Evolutionary conservation across 2,888 invertebrate species (phyloP), one percentile per base, ranked within the genome.

Genomic region (Coenonympha glycerion): DNA sequence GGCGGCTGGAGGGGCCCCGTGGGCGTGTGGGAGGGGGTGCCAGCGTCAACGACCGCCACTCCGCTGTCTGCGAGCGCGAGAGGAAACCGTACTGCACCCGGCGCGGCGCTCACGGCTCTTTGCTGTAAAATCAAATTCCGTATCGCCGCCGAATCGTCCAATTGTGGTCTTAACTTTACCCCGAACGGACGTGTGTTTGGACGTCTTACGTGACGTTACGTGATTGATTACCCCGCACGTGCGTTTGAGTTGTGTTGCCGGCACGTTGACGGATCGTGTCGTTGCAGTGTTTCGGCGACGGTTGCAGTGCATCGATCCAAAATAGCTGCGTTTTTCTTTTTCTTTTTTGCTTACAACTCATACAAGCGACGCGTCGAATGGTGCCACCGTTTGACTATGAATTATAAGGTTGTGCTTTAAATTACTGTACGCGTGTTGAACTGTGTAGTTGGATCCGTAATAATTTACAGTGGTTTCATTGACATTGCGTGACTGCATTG

Each of bases 21-120:
- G 69, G 71, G 68, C 58, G 70, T 69, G 69, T 71, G 68, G 71
- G 55, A 72, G 64, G 63, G 63, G 68, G 69, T 55, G 56, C 59
- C 81, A 79, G 80, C 84, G 86, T 86, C 86, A 86, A 86, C 84
- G 86, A 86, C 86, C 86, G 86, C 68, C 85, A 80, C 59, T 85
- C 76, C 72, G 63, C 71, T 68, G 78, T 76, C 79, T 75, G 79
- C 76, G 64, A 70, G 65, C 81, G 83, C 68, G 71, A 65, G 75
- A 69, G 76, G 70, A 75, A 70, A 73, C 73, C 72, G 80, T 72
- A 71, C 67, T 68, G 70, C 67, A 56, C 22, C 49, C n/a, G n/a
- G n/a, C 72, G 69, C n/a, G n/a, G n/a, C 72, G 69, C 55, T 53
- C 55, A 47, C 44, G 46, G 18, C 34, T 49, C n/a, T n/a, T n/a